Evolutionary conservation across 1,140 invertebrate species (phyloP).

Genomic region (Liolophura sinensis): DNA sequence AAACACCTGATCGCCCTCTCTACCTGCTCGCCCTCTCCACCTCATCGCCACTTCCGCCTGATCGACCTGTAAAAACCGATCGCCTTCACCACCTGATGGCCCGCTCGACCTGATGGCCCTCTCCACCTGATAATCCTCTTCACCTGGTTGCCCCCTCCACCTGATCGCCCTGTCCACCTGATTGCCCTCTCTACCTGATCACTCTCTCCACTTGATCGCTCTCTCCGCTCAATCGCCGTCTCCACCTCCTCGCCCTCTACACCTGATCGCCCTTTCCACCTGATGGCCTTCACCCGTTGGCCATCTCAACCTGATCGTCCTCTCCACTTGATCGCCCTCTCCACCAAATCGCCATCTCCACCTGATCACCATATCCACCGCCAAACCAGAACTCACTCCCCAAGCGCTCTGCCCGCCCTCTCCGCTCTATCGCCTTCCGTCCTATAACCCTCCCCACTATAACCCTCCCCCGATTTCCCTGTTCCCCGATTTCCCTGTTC

Average conservation of each 20-base stretch:
- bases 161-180: not conserved
- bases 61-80: constrained; percentile 10
- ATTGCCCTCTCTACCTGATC: not conserved
- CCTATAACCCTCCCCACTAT: constrained; percentile 1
- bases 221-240: constrained; percentile 20
- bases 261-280: constrained; percentile 11
- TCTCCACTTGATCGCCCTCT: not conserved
- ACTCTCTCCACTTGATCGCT: not conserved
- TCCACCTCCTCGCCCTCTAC: constrained; percentile 5
- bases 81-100: constrained; percentile 16
- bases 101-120: constrained; percentile 10
- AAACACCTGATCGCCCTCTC: not conserved
- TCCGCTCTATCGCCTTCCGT: not conserved
- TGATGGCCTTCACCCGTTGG: not conserved
- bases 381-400: constrained; percentile 4
- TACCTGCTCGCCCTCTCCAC: constrained; percentile 1
- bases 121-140: not conserved
- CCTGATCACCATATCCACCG: not conserved
- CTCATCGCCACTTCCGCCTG: not conserved
- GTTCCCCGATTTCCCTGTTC: not conserved
- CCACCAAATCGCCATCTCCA: not conserved
- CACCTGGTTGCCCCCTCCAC: not conserved
- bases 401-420: not conserved
- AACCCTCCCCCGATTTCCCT: not conserved
- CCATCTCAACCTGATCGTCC: not conserved